A percentile compares a stretch with the other conserved stretches of the same genome.
Conservation (phyloP, 1,140 invertebrate genomes). For the Alviniconcha marisindica region DNA sequence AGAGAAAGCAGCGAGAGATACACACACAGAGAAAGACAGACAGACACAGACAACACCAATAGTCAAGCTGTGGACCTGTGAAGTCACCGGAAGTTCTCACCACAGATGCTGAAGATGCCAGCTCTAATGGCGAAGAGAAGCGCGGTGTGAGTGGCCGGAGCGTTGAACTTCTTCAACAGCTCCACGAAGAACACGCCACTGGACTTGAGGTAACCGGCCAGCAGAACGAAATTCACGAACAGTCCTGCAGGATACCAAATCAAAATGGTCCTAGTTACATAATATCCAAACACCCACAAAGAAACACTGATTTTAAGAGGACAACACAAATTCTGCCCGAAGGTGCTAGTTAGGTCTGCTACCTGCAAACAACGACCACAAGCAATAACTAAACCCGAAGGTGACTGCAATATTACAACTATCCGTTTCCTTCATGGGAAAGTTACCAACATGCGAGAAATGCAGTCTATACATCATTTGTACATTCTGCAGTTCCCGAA, state of each 20-base stretch:
- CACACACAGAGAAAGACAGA: neutral
- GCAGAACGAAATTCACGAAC: neutral
- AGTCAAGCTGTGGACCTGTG: neutral
- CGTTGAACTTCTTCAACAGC: slow-evolving; percentile 26
- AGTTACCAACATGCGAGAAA: no score
- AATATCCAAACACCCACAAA: no score
- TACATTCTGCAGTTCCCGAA: no score
- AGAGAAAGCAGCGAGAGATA: neutral
- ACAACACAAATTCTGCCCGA: no score
- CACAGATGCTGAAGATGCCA: slow-evolving; percentile 26
- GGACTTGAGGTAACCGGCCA: slow-evolving; percentile 29
- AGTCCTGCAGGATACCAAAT: neutral
- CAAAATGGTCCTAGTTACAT: neutral
- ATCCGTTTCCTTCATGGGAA: no score
- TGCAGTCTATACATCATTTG: no score
- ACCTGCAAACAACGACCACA: no score
- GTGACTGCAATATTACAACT: no score
- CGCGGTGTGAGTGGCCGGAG: neutral
- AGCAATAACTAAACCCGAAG: no score
- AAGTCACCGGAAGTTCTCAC: neutral
- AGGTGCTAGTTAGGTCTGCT: no score
- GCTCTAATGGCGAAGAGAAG: slow-evolving; percentile 24
- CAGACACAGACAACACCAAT: neutral
- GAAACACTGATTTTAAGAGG: no score
- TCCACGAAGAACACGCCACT: slow-evolving; percentile 31